Conservation (phyloP, 2,113 vertebrate genomes). For the Morone saxatilis region DNA sequence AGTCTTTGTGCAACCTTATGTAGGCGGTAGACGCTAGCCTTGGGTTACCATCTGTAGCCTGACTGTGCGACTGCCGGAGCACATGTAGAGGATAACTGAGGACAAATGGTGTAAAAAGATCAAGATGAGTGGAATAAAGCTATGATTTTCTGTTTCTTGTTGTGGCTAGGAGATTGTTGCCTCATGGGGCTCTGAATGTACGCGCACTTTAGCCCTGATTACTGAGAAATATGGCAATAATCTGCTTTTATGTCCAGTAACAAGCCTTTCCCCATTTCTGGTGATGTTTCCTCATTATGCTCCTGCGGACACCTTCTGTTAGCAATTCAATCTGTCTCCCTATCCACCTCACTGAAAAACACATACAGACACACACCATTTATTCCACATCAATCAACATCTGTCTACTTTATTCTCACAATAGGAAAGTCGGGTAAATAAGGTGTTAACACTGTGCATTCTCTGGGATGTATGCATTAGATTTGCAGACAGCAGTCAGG, state of each 20-base stretch:
- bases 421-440: conserved; percentile 9
- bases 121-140: conserved; percentile 14
- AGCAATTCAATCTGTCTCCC: not conserved
- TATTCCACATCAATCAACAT: conserved; percentile 6
- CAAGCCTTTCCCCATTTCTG: not conserved
- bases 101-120: conserved; percentile 19
- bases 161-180: conserved; percentile 12
- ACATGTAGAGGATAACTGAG: conserved; percentile 16
- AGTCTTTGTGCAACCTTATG: conserved; percentile 1
- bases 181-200: conserved; percentile 1
- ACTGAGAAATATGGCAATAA: conserved; percentile 7
- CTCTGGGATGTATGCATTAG: conserved; percentile 4
- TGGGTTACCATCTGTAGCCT: conserved; percentile 40
- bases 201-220: not conserved
- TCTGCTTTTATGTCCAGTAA: not conserved
- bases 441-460: not conserved
- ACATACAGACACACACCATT: conserved; percentile 4
- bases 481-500: conserved; percentile 39
- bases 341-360: conserved; percentile 26
- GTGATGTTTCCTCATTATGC: not conserved
- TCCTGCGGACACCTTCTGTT: conserved; percentile 8
- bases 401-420: conserved; percentile 4
- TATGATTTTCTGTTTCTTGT: conserved; percentile 23
- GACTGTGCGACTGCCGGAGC: not conserved
- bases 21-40: conserved; percentile 12